A percentile compares a stretch with the other conserved stretches of the same genome.
Evolutionary conservation across 2,113 vertebrate genomes (phyloP).

Genomic region (Cinclus mexicanus): DNA sequence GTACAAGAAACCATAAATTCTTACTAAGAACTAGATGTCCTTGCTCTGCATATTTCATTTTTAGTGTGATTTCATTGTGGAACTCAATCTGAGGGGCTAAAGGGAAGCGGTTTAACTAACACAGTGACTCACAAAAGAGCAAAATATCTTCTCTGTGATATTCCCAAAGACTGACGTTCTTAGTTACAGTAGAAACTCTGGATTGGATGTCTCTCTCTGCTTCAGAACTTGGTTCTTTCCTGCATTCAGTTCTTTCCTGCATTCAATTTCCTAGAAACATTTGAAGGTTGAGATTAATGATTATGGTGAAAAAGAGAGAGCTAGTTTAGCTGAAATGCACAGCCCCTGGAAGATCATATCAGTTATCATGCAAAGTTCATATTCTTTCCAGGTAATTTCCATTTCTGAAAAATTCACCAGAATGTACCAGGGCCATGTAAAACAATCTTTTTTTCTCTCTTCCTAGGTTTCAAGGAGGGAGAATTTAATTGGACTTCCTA

Average conservation of each 20-base stretch:
- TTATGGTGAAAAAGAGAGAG: neutral
- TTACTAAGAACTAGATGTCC: neutral
- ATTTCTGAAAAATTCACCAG: constrained; percentile 32
- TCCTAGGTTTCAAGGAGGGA: constrained; percentile 85
- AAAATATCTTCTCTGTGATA: neutral
- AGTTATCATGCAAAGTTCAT: constrained; percentile 23
- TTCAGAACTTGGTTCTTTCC: neutral
- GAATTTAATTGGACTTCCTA: constrained; percentile 91
- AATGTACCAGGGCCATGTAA: neutral
- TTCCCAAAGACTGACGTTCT: neutral
- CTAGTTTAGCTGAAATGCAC: neutral
- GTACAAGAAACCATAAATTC: neutral
- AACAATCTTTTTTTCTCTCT: constrained; percentile 23
- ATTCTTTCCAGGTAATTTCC: constrained; percentile 30
- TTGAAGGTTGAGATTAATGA: constrained; percentile 39
- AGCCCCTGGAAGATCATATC: neutral
- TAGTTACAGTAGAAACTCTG: neutral
- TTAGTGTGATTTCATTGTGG: neutral
- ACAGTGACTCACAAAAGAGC: neutral
- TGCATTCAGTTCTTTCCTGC: neutral
- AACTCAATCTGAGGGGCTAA: neutral
- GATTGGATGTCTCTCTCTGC: neutral
- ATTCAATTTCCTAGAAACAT: constrained; percentile 14
- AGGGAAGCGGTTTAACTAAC: neutral
- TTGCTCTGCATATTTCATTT: neutral